phyloP scores from a whole-genome alignment of 2,797 vertebrate species.

The Anomalospiza imberbis region DNA sequence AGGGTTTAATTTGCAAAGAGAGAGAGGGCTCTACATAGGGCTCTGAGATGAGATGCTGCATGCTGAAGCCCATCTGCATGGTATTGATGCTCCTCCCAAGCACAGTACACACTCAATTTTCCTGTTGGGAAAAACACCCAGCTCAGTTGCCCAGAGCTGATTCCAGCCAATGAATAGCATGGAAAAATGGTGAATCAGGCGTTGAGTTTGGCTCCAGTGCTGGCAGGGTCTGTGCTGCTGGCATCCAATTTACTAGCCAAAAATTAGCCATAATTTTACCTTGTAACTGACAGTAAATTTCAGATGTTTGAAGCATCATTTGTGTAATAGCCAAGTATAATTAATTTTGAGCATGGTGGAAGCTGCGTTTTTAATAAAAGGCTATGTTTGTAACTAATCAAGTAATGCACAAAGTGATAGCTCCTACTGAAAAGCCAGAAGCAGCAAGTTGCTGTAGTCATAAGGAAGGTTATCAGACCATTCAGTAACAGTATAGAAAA shows the following conservation, averaged over 20 bases:
- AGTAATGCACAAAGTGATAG: background rate
- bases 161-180: background rate
- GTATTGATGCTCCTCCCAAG: background rate
- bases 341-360: background rate
- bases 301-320: background rate
- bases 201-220: background rate
- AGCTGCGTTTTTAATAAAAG: slow-evolving; percentile 45
- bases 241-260: background rate
- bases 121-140: background rate
- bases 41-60: background rate
- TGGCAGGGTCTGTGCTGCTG: background rate
- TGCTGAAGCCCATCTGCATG: background rate
- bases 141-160: background rate
- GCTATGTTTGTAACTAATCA: slow-evolving; percentile 50
- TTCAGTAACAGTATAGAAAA: background rate
- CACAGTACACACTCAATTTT: background rate
- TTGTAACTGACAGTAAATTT: background rate
- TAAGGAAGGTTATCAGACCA: slow-evolving; percentile 14
- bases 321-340: slow-evolving; percentile 7
- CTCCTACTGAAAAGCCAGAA: slow-evolving; percentile 39
- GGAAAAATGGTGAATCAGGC: slow-evolving; percentile 4
- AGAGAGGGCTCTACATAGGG: background rate
- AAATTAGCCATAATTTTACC: background rate
- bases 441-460: background rate
- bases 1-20: background rate